Conservation (phyloP, 1,140 invertebrate genomes). For the Brachionus paranguensis region DNA sequence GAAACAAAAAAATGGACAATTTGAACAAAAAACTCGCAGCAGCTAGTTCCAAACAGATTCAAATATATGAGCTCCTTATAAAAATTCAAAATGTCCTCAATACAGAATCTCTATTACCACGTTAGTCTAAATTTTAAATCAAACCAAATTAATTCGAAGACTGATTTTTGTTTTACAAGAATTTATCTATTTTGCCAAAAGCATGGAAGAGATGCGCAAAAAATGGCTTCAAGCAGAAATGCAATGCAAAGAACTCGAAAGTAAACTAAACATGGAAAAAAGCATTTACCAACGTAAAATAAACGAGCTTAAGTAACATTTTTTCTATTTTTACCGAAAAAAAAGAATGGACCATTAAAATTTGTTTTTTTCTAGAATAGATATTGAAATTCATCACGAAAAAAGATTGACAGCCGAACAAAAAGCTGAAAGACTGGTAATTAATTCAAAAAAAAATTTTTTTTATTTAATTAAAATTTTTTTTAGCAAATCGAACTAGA, state of each 20-base stretch:
- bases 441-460: too few relatives aligned
- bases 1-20: constrained; percentile 30
- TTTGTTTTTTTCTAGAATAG: not conserved
- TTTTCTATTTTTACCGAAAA: not conserved
- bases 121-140: not conserved
- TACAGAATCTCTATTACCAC: constrained; percentile 27
- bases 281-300: constrained; percentile 31
- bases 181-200: constrained; percentile 39
- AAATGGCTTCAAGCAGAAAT: constrained; percentile 33
- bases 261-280: not conserved
- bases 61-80: constrained; percentile 22
- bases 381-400: constrained; percentile 37
- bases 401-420: constrained; percentile 25
- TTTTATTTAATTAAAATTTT: too few relatives aligned
- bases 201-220: constrained; percentile 39
- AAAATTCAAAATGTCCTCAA: constrained; percentile 39
- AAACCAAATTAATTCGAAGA: too few relatives aligned
- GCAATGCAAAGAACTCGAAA: not conserved
- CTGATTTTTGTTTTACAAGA: not conserved
- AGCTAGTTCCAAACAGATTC: constrained; percentile 21
- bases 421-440: constrained; percentile 29
- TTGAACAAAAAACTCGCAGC: constrained; percentile 12
- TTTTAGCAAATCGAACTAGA: constrained; percentile 24
- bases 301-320: constrained; percentile 31
- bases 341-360: not conserved